These are phyloP conservation scores for Agriopis marginaria DNA, from an alignment of 2,888 invertebrate genomes.

Conservation along the genomic window DNA sequence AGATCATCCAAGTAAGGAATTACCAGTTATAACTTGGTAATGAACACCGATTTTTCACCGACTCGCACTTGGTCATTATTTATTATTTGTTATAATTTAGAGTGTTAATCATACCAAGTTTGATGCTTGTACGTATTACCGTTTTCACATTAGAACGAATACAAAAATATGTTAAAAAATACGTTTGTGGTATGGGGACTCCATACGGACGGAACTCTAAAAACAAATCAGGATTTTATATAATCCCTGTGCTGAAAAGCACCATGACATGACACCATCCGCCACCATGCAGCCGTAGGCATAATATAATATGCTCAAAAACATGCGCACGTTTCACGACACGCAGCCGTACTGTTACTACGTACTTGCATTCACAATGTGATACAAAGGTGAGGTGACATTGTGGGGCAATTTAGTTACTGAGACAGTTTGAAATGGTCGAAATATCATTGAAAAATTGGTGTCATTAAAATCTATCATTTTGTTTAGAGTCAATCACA, in stretches of 20 bases:
- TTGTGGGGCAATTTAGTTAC: conserved; percentile 5
- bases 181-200: too few species aligned
- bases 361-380: not conserved
- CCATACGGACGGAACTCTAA: not conserved
- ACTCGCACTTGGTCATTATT: too few species aligned
- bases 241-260: not conserved
- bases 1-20: too few species aligned
- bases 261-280: conserved; percentile 2
- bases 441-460: conserved; percentile 13
- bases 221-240: conserved; percentile 2
- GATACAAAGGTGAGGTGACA: conserved; percentile 5
- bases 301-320: conserved; percentile 8
- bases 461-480: not conserved
- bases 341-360: conserved; percentile 1
- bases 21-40: too few species aligned
- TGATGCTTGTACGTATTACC: too few species aligned
- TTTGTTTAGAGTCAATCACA: not conserved
- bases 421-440: not conserved
- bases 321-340: conserved; percentile 19
- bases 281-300: not conserved
- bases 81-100: too few species aligned
- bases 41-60: too few species aligned
- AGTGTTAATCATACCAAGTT: too few species aligned
- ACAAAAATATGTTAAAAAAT: too few species aligned
- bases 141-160: too few species aligned